Conservation (phyloP, 2,113 vertebrate genomes). For the Onychostruthus taczanowskii region DNA sequence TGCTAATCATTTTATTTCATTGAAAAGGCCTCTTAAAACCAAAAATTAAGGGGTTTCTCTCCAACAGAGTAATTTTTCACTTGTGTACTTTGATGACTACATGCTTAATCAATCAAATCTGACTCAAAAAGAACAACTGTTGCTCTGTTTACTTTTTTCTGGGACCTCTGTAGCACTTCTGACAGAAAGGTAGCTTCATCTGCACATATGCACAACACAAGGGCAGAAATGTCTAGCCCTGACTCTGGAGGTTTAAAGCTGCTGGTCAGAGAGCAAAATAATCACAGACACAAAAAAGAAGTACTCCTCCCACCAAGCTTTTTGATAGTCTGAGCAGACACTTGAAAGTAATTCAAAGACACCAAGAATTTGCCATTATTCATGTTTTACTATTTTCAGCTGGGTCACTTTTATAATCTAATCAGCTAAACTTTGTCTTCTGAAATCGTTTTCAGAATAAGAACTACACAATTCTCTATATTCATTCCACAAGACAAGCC, state of each 20-base stretch:
- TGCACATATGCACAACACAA: not conserved
- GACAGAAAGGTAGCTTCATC: not conserved
- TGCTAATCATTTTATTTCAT: not conserved
- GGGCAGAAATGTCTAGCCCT: not conserved
- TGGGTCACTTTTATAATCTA: not conserved
- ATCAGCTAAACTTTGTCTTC: constrained; percentile 2
- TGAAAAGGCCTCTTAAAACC: not conserved
- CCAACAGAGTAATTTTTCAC: not conserved
- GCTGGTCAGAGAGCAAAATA: not conserved
- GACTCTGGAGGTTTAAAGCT: not conserved
- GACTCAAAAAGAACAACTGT: not conserved
- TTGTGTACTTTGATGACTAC: not conserved
- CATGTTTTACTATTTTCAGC: not conserved
- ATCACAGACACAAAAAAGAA: not conserved
- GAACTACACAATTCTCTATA: not conserved
- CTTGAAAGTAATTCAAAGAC: not conserved
- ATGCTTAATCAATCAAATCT: not conserved
- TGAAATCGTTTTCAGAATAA: not conserved
- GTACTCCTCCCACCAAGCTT: not conserved
- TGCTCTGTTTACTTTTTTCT: not conserved
- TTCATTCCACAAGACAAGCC: not conserved
- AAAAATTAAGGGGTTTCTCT: not conserved
- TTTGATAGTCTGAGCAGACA: not conserved
- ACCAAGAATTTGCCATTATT: not conserved
- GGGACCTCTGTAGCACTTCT: not conserved